Conservation (phyloP, 2,113 vertebrate species). For the Bolborhynchus lineola region DNA sequence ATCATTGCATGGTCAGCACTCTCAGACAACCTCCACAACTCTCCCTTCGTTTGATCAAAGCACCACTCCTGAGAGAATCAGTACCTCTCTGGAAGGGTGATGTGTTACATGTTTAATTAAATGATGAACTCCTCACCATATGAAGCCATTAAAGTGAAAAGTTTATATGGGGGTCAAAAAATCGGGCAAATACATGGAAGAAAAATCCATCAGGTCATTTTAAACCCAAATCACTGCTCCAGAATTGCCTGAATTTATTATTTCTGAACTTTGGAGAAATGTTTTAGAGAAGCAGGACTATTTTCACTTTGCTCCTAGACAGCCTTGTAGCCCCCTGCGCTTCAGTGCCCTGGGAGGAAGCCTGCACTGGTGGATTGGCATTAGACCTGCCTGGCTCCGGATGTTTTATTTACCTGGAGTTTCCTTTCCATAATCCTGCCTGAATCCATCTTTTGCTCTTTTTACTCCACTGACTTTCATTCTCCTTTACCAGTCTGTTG, state of each 20-base stretch:
- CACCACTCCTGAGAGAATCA: background rate
- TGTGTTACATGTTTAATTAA: background rate
- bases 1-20: background rate
- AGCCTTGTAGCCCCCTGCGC: background rate
- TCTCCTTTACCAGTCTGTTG: background rate
- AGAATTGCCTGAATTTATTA: background rate
- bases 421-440: background rate
- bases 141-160: background rate
- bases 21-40: background rate
- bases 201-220: background rate
- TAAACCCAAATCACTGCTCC: background rate
- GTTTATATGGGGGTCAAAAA: background rate
- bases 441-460: background rate
- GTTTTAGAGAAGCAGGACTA: background rate
- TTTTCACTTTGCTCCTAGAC: background rate
- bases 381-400: background rate
- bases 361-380: fast-evolving
- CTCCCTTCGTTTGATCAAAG: background rate
- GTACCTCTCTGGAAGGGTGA: background rate
- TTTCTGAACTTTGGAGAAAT: background rate
- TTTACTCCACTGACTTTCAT: background rate
- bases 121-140: background rate
- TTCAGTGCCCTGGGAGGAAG: background rate
- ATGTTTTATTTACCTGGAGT: background rate
- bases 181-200: background rate